Conservation (phyloP, 1,140 invertebrate species). For the Drosophila santomea region DNA sequence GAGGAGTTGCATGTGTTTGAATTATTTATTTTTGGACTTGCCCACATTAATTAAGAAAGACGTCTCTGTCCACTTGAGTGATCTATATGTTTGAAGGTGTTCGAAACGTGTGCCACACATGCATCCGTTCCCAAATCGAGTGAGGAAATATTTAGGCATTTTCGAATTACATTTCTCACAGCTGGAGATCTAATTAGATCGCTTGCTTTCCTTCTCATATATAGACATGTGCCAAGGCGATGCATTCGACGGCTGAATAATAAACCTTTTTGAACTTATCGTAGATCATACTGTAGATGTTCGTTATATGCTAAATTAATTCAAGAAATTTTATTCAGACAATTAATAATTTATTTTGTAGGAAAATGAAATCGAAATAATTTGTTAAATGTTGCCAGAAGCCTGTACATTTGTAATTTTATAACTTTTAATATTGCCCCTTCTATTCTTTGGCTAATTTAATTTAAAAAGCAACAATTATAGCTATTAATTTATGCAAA, state of each 20-base stretch:
- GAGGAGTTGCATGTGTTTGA: conserved; percentile 51
- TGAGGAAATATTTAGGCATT: conserved; percentile 48
- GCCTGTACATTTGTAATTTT: no score
- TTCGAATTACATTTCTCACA: conserved; percentile 45
- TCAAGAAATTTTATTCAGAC: no score
- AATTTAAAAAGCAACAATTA: no score
- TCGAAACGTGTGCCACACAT: conserved; percentile 45
- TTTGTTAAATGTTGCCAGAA: no score
- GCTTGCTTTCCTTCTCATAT: conserved; percentile 21
- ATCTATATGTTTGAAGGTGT: conserved; percentile 38
- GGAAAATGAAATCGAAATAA: no score
- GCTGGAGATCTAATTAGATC: conserved; percentile 66
- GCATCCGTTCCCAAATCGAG: conserved; percentile 35
- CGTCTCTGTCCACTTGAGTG: conserved; percentile 63
- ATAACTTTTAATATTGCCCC: no score
- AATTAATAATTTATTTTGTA: no score
- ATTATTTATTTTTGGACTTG: conserved; percentile 48
- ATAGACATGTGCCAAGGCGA: conserved; percentile 36
- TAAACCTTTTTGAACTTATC: conserved; percentile 6
- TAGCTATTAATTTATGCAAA: no score
- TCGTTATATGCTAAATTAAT: neutral
- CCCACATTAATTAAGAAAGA: conserved; percentile 67
- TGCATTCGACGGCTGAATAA: conserved; percentile 35
- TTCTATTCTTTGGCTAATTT: no score
- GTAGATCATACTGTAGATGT: neutral